Conservation (phyloP, 2,113 vertebrate species). For the Corynorhinus townsendii region DNA sequence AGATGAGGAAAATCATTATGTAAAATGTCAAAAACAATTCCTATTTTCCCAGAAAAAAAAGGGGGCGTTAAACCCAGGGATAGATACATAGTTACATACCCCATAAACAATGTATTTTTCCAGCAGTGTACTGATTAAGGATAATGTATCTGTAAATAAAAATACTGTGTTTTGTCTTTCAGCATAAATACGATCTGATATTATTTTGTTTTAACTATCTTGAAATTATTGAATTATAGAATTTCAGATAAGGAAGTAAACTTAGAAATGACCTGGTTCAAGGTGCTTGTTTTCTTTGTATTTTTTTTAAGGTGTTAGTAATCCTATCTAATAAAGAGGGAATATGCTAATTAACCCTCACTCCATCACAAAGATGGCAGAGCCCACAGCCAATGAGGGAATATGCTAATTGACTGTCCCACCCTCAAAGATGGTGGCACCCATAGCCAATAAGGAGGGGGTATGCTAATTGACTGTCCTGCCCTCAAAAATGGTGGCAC, state of each 20-base stretch:
- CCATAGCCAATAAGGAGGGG: no score
- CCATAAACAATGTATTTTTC: conserved; percentile 18
- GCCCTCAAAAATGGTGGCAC: no score
- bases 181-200: not conserved
- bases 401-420: no score
- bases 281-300: not conserved
- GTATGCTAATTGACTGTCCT: no score
- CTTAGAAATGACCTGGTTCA: not conserved
- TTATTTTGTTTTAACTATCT: conserved; percentile 9
- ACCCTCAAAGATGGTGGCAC: no score
- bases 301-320: no score
- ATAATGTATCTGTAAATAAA: conserved; percentile 19
- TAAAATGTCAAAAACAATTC: not conserved
- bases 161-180: not conserved
- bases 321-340: no score
- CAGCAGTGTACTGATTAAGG: not conserved
- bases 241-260: conserved; percentile 21
- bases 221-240: not conserved
- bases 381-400: no score
- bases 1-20: not conserved
- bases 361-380: no score
- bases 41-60: not conserved
- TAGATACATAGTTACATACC: not conserved
- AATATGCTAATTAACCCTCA: no score
- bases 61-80: not conserved